Evolutionary conservation across 1,140 invertebrate genomes (phyloP).

Genomic region (Bombus fervidus): DNA sequence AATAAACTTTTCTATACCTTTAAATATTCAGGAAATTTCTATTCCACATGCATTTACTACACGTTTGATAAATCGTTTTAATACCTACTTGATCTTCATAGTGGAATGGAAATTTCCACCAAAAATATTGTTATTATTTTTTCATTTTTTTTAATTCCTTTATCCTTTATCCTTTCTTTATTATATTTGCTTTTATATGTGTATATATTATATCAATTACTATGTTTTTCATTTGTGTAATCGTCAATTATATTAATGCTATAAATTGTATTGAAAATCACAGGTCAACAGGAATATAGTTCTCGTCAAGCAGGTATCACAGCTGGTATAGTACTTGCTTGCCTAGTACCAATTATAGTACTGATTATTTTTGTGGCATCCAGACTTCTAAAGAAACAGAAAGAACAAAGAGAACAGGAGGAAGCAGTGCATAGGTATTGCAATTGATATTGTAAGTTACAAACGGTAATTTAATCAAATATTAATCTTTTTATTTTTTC

Average conservation of each 20-base stretch:
- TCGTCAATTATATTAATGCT: slow-evolving; percentile 10
- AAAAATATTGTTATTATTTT: slow-evolving; percentile 70
- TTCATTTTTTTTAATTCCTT: slow-evolving; percentile 24
- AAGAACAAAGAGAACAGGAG: slow-evolving; percentile 83
- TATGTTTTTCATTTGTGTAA: neutral
- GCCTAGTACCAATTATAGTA: slow-evolving; percentile 89
- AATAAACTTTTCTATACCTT: slow-evolving; percentile 72
- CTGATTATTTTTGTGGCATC: slow-evolving; percentile 87
- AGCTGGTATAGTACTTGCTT: slow-evolving; percentile 88
- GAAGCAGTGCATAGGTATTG: slow-evolving; percentile 72
- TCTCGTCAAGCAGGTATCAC: slow-evolving; percentile 89
- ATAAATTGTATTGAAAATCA: slow-evolving; percentile 33
- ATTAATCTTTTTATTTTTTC: slow-evolving; percentile 31
- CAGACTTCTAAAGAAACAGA: slow-evolving; percentile 84
- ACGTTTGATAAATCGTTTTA: neutral
- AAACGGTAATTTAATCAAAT: neutral
- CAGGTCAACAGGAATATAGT: slow-evolving; percentile 91
- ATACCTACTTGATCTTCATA: slow-evolving; percentile 4
- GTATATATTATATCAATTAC: neutral
- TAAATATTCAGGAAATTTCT: slow-evolving; percentile 77
- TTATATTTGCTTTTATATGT: slow-evolving; percentile 4
- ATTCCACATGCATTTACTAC: slow-evolving; percentile 75
- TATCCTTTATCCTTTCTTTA: slow-evolving; percentile 18
- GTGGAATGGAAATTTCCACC: slow-evolving; percentile 81
- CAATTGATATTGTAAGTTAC: slow-evolving; percentile 4